A percentile compares a stretch with the other conserved stretches of the same genome.
These are phyloP conservation scores for Sciurus carolinensis DNA, from an alignment of 2,797 vertebrate genomes.

Conservation along the genomic window DNA sequence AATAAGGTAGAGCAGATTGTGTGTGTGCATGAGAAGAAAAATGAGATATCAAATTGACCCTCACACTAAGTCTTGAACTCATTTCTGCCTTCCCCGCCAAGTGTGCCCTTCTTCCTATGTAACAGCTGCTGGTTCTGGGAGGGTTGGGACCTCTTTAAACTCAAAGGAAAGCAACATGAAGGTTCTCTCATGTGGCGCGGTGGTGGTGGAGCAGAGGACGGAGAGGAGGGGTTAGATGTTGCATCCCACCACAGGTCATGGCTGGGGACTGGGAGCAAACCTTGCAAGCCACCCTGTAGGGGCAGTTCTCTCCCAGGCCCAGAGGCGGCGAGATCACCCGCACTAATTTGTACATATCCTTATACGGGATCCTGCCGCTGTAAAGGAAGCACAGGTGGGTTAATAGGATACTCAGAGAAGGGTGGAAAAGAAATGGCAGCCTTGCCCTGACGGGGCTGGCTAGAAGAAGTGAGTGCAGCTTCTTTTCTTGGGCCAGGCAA, in stretches of 20 bases:
- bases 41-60: not conserved
- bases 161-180: slow-evolving; percentile 90
- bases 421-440: slow-evolving; percentile 82
- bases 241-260: slow-evolving; percentile 88
- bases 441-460: slow-evolving; percentile 48
- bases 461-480: not conserved
- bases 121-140: slow-evolving; percentile 91
- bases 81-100: not conserved
- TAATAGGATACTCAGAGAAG: slow-evolving; percentile 90
- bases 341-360: slow-evolving; percentile 99
- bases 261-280: slow-evolving; percentile 95
- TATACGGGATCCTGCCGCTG: slow-evolving; percentile 99
- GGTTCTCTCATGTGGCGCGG: slow-evolving; percentile 89
- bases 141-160: slow-evolving; percentile 91
- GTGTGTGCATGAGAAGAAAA: not conserved
- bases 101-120: slow-evolving; percentile 58
- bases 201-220: slow-evolving; percentile 88
- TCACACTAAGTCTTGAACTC: not conserved
- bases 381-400: slow-evolving; percentile 95
- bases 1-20: not conserved
- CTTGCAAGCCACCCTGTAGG: slow-evolving; percentile 99
- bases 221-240: slow-evolving; percentile 88
- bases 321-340: slow-evolving; percentile 99
- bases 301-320: slow-evolving; percentile 99
- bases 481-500: slow-evolving; percentile 69